Conservation (phyloP, 2,797 vertebrate species). For the Atherinosoma microstoma region DNA sequence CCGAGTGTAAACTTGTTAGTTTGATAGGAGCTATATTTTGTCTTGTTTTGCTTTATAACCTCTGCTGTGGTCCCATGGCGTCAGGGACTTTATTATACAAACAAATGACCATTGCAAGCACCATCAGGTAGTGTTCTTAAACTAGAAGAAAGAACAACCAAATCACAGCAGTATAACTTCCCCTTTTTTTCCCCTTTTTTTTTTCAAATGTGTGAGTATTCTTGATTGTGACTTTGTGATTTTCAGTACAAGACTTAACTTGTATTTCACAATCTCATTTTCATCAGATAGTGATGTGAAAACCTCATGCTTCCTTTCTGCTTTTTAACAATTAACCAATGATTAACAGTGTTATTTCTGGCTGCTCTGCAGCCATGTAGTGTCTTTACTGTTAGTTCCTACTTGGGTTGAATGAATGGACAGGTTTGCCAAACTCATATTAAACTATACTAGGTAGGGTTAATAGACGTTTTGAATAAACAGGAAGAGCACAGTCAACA, state of each 20-base stretch:
- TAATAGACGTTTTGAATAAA: conserved; percentile 16
- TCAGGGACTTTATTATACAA: conserved; percentile 48
- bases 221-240: background rate
- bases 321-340: background rate
- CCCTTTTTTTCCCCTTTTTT: conserved; percentile 31
- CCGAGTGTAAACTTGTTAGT: conserved; percentile 1
- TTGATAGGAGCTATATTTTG: conserved; percentile 32
- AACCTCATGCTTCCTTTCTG: background rate
- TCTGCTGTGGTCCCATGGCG: conserved; percentile 3
- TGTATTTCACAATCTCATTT: conserved; percentile 12
- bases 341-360: background rate
- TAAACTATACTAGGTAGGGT: background rate
- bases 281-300: conserved; percentile 8
- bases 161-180: conserved; percentile 46
- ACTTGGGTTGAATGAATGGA: background rate
- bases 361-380: background rate
- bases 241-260: conserved; percentile 2
- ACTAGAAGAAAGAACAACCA: background rate
- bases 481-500: conserved; percentile 17
- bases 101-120: conserved; percentile 15
- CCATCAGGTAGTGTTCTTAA: background rate
- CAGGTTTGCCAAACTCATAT: conserved; percentile 8
- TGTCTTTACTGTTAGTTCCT: background rate
- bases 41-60: conserved; percentile 29
- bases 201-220: background rate